Conservation (phyloP, 2,797 vertebrate species). For the Oreochromis mossambicus region DNA sequence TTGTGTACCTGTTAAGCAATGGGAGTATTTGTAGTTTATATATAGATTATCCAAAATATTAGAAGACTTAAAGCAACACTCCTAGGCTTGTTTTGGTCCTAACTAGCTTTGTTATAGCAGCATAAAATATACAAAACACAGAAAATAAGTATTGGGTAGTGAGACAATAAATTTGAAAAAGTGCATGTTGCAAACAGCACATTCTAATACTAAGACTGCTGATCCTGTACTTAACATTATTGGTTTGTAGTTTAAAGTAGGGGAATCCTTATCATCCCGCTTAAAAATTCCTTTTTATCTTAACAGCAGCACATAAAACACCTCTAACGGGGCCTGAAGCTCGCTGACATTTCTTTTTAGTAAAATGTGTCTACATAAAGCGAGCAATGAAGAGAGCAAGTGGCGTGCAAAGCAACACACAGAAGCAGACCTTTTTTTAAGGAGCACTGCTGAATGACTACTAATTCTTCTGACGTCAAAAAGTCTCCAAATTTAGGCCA, state of each 20-base stretch:
- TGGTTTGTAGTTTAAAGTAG: constrained; percentile 61
- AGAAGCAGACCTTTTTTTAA: background rate
- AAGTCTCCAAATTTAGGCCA: constrained; percentile 54
- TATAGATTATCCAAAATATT: background rate
- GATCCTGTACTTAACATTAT: constrained; percentile 39
- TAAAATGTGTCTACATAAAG: constrained; percentile 31
- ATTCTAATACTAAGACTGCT: constrained; percentile 24
- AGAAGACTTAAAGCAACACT: background rate
- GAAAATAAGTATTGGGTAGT: background rate
- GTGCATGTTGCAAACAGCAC: background rate
- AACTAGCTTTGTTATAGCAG: background rate
- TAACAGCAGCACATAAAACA: constrained; percentile 49
- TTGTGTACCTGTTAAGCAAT: background rate
- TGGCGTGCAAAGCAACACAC: constrained; percentile 19
- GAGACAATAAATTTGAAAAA: constrained; percentile 13
- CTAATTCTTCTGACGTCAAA: constrained; percentile 43
- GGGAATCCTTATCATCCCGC: constrained; percentile 39
- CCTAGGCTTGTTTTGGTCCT: background rate
- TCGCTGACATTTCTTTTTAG: constrained; percentile 12
- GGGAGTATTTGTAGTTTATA: background rate
- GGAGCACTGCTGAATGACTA: constrained; percentile 12
- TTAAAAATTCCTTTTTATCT: constrained; percentile 76
- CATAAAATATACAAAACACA: background rate
- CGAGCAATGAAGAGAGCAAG: background rate
- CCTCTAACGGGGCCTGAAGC: constrained; percentile 38